Evolutionary conservation across 2,797 vertebrate species (phyloP).

Genomic region (Yasuhikotakia modesta): DNA sequence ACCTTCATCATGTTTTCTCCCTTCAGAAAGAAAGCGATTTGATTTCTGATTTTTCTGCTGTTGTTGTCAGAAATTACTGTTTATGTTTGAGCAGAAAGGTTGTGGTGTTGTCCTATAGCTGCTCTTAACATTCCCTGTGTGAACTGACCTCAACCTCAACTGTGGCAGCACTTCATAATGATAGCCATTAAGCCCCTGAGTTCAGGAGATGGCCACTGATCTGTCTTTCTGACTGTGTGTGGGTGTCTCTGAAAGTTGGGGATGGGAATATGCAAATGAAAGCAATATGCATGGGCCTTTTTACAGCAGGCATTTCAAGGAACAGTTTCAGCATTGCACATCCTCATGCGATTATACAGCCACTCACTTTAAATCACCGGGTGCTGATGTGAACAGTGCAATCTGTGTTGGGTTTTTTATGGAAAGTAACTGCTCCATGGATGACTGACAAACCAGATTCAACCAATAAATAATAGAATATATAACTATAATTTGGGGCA

Average conservation of each 20-base stretch:
- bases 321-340: not conserved
- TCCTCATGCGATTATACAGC: not conserved
- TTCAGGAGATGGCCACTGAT: slow-evolving; percentile 22
- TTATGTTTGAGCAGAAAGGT: slow-evolving; percentile 13
- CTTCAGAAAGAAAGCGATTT: slow-evolving; percentile 28
- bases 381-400: not conserved
- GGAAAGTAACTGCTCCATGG: not conserved
- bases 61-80: slow-evolving; percentile 29
- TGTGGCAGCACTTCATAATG: slow-evolving; percentile 20
- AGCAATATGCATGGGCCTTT: not conserved
- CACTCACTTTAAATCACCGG: slow-evolving; percentile 10
- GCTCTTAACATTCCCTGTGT: not conserved
- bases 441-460: not conserved
- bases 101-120: not conserved
- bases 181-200: slow-evolving; percentile 21
- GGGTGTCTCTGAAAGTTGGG: slow-evolving; percentile 33
- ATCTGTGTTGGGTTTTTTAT: not conserved
- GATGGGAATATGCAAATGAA: slow-evolving; percentile 29
- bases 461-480: not conserved
- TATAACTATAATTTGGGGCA: not conserved
- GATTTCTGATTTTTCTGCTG: not conserved
- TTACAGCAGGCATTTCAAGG: not conserved
- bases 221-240: slow-evolving; percentile 22
- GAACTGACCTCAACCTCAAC: slow-evolving; percentile 16
- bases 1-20: slow-evolving; percentile 49